Percentiles rank a stretch among this genome's conserved stretches.
Conservation (phyloP, 92 coral and sea anemone species). For the Plumapathes pennacea region DNA sequence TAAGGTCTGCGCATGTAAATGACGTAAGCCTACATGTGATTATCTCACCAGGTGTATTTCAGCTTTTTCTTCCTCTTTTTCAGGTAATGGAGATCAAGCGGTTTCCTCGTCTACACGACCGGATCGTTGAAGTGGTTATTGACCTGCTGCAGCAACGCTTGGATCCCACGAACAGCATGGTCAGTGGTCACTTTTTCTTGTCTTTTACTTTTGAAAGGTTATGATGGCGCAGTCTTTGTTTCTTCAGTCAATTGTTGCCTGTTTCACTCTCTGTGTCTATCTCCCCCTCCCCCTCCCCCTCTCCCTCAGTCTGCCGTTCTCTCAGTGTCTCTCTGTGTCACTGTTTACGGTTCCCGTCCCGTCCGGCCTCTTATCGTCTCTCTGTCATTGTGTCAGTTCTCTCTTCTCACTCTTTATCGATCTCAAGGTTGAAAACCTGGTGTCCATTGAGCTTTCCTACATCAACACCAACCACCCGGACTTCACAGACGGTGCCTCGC, state of each 20-base stretch:
- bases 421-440: slow-evolving; percentile 86
- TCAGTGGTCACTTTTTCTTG: slow-evolving; percentile 9
- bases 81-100: slow-evolving; percentile 96
- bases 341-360: not conserved
- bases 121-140: slow-evolving; percentile 84
- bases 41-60: too few species aligned
- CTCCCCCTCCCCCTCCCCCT: not conserved
- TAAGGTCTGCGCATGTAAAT: too few species aligned
- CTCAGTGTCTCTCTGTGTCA: not conserved
- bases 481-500: slow-evolving; percentile 92
- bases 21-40: too few species aligned
- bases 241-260: not conserved
- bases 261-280: not conserved
- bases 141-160: slow-evolving; percentile 73
- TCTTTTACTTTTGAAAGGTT: too few species aligned
- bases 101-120: slow-evolving; percentile 86
- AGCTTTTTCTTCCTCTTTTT: not conserved
- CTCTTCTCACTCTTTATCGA: not conserved
- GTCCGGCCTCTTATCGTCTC: not conserved
- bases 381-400: not conserved
- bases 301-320: not conserved
- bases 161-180: slow-evolving; percentile 91
- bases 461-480: slow-evolving; percentile 99
- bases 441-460: slow-evolving; percentile 92
- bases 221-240: not conserved